phyloP scores from a whole-genome alignment of 2,888 invertebrate species.

The Lomographa bimaculata region DNA sequence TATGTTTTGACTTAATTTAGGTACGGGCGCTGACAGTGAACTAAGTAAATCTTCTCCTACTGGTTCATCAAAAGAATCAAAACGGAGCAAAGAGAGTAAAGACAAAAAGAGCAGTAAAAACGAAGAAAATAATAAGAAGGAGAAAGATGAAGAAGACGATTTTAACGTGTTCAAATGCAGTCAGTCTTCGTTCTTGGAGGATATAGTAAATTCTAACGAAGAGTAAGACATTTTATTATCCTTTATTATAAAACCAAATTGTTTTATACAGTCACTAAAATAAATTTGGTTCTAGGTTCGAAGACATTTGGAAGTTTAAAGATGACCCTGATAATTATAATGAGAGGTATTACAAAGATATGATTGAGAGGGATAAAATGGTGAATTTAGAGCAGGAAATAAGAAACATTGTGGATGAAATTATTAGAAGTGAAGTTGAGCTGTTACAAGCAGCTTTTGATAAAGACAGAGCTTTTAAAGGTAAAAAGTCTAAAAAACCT shows the following conservation, averaged over 20 bases:
- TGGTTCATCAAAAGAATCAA: conserved; percentile 90
- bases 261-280: not conserved
- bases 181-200: conserved; percentile 88
- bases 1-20: conserved; percentile 38
- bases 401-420: conserved; percentile 90
- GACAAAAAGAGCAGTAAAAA: conserved; percentile 81
- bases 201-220: conserved; percentile 87
- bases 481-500: conserved; percentile 90
- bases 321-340: conserved; percentile 89
- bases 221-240: conserved; percentile 76
- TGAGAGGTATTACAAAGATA: conserved; percentile 91
- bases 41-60: conserved; percentile 89
- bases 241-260: no score
- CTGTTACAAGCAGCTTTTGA: conserved; percentile 89
- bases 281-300: conserved; percentile 73
- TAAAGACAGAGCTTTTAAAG: conserved; percentile 87
- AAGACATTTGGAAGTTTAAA: conserved; percentile 92
- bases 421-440: conserved; percentile 88
- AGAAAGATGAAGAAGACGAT: conserved; percentile 86
- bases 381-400: conserved; percentile 92
- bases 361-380: conserved; percentile 93
- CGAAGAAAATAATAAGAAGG: conserved; percentile 78
- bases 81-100: conserved; percentile 89
- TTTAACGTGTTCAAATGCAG: conserved; percentile 86
- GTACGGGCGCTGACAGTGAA: conserved; percentile 89